Evolutionary conservation across 2,113 vertebrate species (phyloP), one percentile per base, ranked within the genome.

Genomic region (Dipodomys spectabilis): DNA sequence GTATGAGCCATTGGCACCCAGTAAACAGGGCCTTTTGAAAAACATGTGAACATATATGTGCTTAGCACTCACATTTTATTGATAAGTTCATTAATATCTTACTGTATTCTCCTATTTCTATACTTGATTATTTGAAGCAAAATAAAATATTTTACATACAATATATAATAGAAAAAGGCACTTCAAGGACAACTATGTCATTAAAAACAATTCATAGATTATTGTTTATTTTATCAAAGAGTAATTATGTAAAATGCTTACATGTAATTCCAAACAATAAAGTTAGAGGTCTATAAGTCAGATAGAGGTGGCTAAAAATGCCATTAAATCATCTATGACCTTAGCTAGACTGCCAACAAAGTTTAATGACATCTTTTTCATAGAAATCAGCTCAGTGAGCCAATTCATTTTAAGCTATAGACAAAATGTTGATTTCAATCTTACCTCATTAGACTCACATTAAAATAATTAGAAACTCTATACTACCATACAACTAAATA

Each of bases 211-310:
- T 69, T 65, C 68, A 39, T 7, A 71, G 6, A 83, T 71, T 69
- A 82, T 68, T 80, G 67, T 91, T 91, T 93, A 78, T 82, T 85
- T 79, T 93, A 57, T 67, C 22, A 73, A 78, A 84, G 39, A 75
- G 20, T 53, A 93, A 87, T 90, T 93, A 92, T n/a, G 0, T 84
- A 39, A 87, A 32, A 83, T 92, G 71, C 49, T 88, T 94, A 93
- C 93, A 49, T 92, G 28, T 79, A 79, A 90, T 93, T 92, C 2
- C 45, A 90, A 75, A 93, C 78, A 94, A 85, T 1, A 81, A 92
- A 88, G 18, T 19, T 23, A 83, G 81, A 73, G 87, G 84, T 71
- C 39, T 28, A 23, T 80, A 74, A 93, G 16, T 88, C 75, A 86
- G 77, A 80, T 69, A 75, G 30, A 22, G 30, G 39, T 88, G 30